Evolutionary conservation across 23 tunicate species (phyloP).

Genomic region (Phallusia fumigata): DNA sequence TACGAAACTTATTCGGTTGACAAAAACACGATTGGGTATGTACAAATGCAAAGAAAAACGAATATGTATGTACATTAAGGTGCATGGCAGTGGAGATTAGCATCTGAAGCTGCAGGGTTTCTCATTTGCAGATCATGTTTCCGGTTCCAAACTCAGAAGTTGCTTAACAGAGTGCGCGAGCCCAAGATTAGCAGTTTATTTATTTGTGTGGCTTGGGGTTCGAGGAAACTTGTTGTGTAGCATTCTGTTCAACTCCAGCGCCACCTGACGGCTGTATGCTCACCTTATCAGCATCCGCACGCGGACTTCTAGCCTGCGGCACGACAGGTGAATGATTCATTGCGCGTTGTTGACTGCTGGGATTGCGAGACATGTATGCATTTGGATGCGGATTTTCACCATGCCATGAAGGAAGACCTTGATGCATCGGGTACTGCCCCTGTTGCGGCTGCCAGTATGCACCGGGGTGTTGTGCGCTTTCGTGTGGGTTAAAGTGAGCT

Average conservation of each 20-base stretch:
- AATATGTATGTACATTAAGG: neutral
- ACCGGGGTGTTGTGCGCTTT: neutral
- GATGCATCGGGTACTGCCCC: neutral
- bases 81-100: neutral
- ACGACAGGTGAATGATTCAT: neutral
- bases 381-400: neutral
- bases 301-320: neutral
- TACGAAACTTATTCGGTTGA: conserved; percentile 3
- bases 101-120: no score
- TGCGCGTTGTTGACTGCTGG: neutral
- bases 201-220: no score
- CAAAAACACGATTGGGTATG: neutral
- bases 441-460: neutral
- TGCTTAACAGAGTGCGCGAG: no score
- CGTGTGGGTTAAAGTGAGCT: neutral
- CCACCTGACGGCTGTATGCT: neutral
- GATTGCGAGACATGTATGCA: neutral
- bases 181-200: no score
- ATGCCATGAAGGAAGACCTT: neutral
- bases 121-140: no score
- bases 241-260: neutral
- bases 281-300: neutral
- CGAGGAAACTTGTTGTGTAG: no score
- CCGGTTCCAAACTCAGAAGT: no score
- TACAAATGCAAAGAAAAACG: neutral